Percentiles rank a stretch among this genome's conserved stretches.
phyloP scores from a whole-genome alignment of 2,888 invertebrate genomes.

The Chrysomela aeneicollis region DNA sequence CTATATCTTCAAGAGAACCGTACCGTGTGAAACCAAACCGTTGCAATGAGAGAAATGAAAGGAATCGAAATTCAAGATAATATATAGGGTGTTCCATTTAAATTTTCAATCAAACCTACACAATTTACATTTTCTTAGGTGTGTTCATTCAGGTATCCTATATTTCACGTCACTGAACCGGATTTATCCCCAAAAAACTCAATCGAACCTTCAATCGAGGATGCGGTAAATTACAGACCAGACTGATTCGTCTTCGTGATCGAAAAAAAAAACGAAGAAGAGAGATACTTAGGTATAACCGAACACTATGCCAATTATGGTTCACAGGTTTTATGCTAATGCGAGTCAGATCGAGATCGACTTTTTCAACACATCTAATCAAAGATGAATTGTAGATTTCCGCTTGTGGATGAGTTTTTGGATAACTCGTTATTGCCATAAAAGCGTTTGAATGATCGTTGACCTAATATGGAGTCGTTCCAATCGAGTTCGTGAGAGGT shows the following conservation, averaged over 20 bases:
- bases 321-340: conserved; percentile 24
- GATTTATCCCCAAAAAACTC: neutral
- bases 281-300: neutral
- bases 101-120: too few relatives aligned
- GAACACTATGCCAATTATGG: neutral
- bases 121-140: too few relatives aligned
- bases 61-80: too few relatives aligned
- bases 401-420: conserved; percentile 15
- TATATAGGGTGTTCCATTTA: too few relatives aligned
- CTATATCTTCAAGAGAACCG: too few relatives aligned
- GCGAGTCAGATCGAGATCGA: conserved; percentile 5
- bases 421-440: conserved; percentile 19
- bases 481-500: conserved; percentile 11
- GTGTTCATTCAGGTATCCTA: neutral
- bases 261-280: conserved; percentile 9
- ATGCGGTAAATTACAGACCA: conserved; percentile 27
- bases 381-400: conserved; percentile 21
- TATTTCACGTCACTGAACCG: neutral
- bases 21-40: too few relatives aligned
- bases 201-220: conserved; percentile 18
- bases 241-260: conserved; percentile 19
- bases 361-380: conserved; percentile 19
- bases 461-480: conserved; percentile 4
- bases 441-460: conserved; percentile 9
- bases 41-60: too few relatives aligned